Base-by-base conservation (phyloP, 2,113 vertebrate species). In the Onychorhynchus coronatus region DNA sequence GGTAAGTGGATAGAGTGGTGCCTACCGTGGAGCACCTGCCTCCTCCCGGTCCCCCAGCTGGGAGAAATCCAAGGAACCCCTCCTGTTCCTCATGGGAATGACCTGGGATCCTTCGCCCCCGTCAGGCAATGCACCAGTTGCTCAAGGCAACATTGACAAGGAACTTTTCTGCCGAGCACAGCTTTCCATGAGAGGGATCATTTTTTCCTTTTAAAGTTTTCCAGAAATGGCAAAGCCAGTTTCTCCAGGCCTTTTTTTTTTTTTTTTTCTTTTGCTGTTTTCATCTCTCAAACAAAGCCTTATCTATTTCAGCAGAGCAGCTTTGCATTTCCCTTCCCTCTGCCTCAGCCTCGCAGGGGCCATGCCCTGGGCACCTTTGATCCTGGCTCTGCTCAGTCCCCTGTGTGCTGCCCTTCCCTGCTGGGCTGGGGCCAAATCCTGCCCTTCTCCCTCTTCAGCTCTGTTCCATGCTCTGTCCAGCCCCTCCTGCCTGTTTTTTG, bases 231-330 rank as follows among this genome's bases (percentile, higher is more conserved):
- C 71, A 75, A 85, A 91, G 78, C 66, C 78, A 88, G 44, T 63
- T 94, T 94, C 96, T 89, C 92, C 92, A 91, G 66, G 52, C 30
- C 49, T 76, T 84, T 41, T 9, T 75, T 53, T 39, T 10, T 35
- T 41, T 23, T 31, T 35, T 33, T 24, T 19, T 3, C 14, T 28
- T 52, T 28, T 25, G 11, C 16, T 50, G 33, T 24, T 24, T 28
- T 14, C 19, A 30, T 80, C 62, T 71, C 61, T 49, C 55, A 58
- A 85, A 95, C 95, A 94, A 93, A 94, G 88, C 35, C 70, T 91
- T 78, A 81, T 88, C 90, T 95, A 53, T 97, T 75, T 27, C 9
- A 88, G 78, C 88, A 88, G 82, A 62, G 31, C n/a, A 70, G 75
- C 71, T 78, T n/a, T 62, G 46, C 42, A 2, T 58, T 89, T 24